Conservation (phyloP, 2,113 vertebrate species). For the Axis porcinus region DNA sequence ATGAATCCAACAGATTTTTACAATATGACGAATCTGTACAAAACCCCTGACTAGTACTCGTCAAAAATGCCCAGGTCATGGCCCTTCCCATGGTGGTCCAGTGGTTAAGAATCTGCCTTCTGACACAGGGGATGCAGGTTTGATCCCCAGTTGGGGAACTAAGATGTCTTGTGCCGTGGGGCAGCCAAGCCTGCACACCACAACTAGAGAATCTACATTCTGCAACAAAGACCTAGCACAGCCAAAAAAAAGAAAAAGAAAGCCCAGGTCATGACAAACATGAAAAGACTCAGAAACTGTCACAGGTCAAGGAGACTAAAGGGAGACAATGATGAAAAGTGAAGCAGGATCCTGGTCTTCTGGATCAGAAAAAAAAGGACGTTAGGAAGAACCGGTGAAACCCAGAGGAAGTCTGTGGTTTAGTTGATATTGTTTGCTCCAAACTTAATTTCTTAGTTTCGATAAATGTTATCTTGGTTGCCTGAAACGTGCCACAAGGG, state of each 20-base stretch:
- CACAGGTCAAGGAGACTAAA: rapidly evolving
- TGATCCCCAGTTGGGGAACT: neutral
- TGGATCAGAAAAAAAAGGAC: neutral
- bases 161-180: neutral
- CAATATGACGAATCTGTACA: neutral
- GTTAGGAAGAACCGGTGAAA: rapidly evolving
- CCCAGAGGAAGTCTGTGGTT: neutral
- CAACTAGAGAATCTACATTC: neutral
- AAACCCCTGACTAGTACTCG: neutral
- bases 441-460: neutral
- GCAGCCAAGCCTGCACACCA: neutral
- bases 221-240: neutral
- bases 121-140: neutral
- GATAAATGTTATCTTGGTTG: rapidly evolving
- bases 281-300: neutral
- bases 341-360: neutral
- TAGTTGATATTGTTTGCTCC: rapidly evolving
- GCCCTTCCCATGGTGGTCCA: neutral
- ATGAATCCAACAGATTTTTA: neutral
- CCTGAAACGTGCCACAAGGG: rapidly evolving
- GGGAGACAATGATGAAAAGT: neutral
- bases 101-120: neutral
- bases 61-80: neutral
- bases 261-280: neutral
- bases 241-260: neutral